These are phyloP conservation scores for Acipenser transmontanus DNA, from an alignment of 2,797 vertebrate genomes.

Conservation along the genomic window DNA sequence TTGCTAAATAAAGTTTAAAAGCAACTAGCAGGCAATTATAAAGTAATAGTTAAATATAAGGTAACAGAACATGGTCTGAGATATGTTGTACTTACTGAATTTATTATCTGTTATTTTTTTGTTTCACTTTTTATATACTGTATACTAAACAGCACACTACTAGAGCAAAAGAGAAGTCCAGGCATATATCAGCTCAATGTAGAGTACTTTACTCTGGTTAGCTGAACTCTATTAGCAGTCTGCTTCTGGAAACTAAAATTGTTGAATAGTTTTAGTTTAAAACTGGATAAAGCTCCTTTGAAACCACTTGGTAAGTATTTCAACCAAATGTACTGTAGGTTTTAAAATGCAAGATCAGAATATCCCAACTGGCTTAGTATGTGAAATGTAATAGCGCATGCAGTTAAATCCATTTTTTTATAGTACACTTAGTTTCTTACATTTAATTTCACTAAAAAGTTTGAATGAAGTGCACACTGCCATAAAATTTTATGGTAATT, in stretches of 20 bases:
- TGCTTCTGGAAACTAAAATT: conserved; percentile 33
- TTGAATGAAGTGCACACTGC: not conserved
- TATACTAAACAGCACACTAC: no score
- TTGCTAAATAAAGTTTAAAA: no score
- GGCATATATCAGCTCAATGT: conserved; percentile 37
- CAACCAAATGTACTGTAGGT: no score
- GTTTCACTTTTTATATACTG: no score
- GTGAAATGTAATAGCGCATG: no score
- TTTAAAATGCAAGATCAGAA: conserved; percentile 22
- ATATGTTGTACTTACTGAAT: no score
- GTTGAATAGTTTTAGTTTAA: conserved; percentile 41
- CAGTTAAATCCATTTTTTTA: not conserved
- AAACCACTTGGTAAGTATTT: conserved; percentile 48
- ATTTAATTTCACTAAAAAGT: not conserved
- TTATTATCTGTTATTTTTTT: no score
- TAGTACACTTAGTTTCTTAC: not conserved
- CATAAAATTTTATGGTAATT: not conserved
- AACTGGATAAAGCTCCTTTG: conserved; percentile 35
- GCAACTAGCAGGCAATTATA: no score
- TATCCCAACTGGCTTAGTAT: not conserved
- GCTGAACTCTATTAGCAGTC: conserved; percentile 28
- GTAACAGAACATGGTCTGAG: no score
- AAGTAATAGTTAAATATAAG: no score
- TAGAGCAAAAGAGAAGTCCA: conserved; percentile 3
- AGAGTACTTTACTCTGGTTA: conserved; percentile 31